A percentile compares a stretch with the other conserved stretches of the same genome.
Evolutionary conservation across 2,888 invertebrate genomes (phyloP).

Genomic region (Gasteruption jaculator): DNA sequence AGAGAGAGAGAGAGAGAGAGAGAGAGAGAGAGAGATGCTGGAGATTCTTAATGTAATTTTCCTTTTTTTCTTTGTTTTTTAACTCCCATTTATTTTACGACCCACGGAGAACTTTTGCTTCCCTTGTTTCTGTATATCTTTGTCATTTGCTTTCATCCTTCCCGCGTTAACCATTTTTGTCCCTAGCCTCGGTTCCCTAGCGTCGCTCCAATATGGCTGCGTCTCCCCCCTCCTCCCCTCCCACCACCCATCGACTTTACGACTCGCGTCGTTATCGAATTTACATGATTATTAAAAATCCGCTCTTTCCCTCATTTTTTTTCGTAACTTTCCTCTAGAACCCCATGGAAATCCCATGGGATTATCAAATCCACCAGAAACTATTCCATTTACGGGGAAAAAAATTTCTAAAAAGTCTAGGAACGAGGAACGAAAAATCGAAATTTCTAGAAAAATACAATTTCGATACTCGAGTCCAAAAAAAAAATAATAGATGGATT

Average conservation of each 20-base stretch:
- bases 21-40: conserved; percentile 25
- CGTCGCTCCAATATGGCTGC: conserved; percentile 7
- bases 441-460: no score
- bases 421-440: no score
- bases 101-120: conserved; percentile 44
- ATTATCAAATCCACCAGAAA: no score
- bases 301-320: conserved; percentile 13
- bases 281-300: no score
- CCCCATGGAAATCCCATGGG: no score
- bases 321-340: conserved; percentile 2
- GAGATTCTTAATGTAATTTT: conserved; percentile 50
- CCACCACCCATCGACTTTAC: no score
- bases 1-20: conserved; percentile 7
- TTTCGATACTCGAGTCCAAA: no score
- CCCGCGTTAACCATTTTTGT: conserved; percentile 3
- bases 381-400: no score
- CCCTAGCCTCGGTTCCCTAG: conserved; percentile 11
- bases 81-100: conserved; percentile 42
- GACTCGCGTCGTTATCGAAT: no score
- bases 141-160: conserved; percentile 9
- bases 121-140: conserved; percentile 22
- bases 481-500: no score
- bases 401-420: no score
- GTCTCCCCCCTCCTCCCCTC: conserved; percentile 11
- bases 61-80: conserved; percentile 39